Evolutionary conservation across 2,888 invertebrate genomes (phyloP).

Genomic region (Spodoptera picta): DNA sequence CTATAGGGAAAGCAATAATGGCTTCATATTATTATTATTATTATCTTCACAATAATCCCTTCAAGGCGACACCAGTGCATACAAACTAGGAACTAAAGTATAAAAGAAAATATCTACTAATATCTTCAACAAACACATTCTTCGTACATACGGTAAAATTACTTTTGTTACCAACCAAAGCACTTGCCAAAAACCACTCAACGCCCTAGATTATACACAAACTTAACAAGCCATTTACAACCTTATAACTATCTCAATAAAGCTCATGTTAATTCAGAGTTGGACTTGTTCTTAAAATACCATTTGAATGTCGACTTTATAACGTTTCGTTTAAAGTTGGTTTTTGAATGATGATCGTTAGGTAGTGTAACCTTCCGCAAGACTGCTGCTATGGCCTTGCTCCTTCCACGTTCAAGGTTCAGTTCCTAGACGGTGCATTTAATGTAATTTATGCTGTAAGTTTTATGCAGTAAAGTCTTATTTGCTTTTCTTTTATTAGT

Average conservation of each 20-base stretch:
- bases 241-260: slow-evolving; percentile 25
- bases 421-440: slow-evolving; percentile 55
- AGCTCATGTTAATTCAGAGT: slow-evolving; percentile 23
- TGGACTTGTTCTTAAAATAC: neutral
- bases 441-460: slow-evolving; percentile 49
- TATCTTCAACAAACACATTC: slow-evolving; percentile 38
- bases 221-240: slow-evolving; percentile 22
- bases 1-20: no score
- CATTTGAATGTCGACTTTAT: slow-evolving; percentile 52
- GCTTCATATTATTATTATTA: no score
- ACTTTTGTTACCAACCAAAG: slow-evolving; percentile 57
- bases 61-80: no score
- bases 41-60: no score
- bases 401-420: slow-evolving; percentile 83
- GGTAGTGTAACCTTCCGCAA: slow-evolving; percentile 73
- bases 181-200: slow-evolving; percentile 61
- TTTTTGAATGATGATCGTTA: slow-evolving; percentile 37
- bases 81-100: slow-evolving; percentile 21
- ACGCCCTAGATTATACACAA: slow-evolving; percentile 55
- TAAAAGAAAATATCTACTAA: slow-evolving; percentile 25
- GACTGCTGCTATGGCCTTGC: slow-evolving; percentile 73
- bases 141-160: slow-evolving; percentile 36
- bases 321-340: slow-evolving; percentile 32
- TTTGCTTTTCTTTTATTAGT: neutral
- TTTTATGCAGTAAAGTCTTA: slow-evolving; percentile 21